These are phyloP conservation scores for Mechanitis mazaeus DNA, from an alignment of 2,888 invertebrate genomes.

Conservation along the genomic window DNA sequence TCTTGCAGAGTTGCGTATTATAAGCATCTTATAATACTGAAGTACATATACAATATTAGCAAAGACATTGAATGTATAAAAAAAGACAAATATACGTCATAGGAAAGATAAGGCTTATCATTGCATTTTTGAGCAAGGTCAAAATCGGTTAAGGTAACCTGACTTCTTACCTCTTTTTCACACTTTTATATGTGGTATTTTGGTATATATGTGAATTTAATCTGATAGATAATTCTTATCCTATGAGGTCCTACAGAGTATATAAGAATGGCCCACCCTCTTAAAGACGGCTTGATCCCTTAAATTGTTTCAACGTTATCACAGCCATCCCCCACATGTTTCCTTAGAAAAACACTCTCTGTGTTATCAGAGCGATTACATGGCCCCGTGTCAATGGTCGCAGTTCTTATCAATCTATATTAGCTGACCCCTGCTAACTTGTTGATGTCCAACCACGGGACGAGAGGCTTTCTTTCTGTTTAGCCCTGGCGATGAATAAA, in stretches of 20 bases:
- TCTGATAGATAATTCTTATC: too few species aligned
- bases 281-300: conserved; percentile 7
- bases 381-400: conserved; percentile 33
- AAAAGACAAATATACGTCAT: too few species aligned
- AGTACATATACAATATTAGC: too few species aligned
- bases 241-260: not conserved
- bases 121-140: too few species aligned
- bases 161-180: too few species aligned
- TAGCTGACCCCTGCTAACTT: conserved; percentile 34
- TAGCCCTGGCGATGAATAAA: too few species aligned
- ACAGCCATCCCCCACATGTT: conserved; percentile 7
- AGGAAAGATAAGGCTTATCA: too few species aligned
- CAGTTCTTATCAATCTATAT: conserved; percentile 44
- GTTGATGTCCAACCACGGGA: conserved; percentile 19
- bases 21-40: too few species aligned
- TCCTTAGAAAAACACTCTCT: conserved; percentile 27
- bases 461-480: not conserved
- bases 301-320: conserved; percentile 29
- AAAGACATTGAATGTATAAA: too few species aligned
- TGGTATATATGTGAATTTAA: too few species aligned
- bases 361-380: conserved; percentile 38
- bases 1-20: not conserved
- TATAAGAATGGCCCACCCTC: conserved; percentile 2
- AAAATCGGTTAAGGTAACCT: too few species aligned
- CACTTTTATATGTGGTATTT: too few species aligned